A percentile compares a stretch with the other conserved stretches of the same genome.
Conservation (phyloP, 2,113 vertebrate species). For the Todiramphus saurophagus region DNA sequence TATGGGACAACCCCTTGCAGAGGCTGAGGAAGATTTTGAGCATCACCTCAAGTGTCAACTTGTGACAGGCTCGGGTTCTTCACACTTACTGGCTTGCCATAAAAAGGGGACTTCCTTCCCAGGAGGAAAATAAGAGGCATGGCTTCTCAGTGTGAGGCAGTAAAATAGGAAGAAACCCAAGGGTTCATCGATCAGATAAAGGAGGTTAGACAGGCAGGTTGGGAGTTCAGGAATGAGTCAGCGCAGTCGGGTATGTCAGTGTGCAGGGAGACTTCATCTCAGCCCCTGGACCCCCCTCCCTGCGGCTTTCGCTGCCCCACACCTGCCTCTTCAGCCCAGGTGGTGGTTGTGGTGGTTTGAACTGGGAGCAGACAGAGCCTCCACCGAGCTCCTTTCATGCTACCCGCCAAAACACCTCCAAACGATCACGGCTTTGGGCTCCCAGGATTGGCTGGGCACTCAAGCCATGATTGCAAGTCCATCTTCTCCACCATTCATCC, state of each 20-base stretch:
- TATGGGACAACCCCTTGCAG: not conserved
- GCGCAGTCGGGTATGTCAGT: not conserved
- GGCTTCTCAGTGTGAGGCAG: not conserved
- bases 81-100: not conserved
- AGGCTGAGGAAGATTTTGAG: not conserved
- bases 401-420: not conserved
- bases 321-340: not conserved
- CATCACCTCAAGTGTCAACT: fast-evolving
- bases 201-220: not conserved
- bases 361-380: not conserved
- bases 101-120: not conserved
- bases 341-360: not conserved
- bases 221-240: not conserved
- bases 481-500: not conserved
- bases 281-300: not conserved
- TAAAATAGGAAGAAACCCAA: not conserved
- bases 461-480: fast-evolving
- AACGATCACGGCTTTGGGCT: not conserved
- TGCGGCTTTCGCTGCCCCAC: not conserved
- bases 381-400: not conserved
- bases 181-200: not conserved
- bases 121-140: not conserved
- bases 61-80: not conserved
- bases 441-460: not conserved
- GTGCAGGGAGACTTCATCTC: fast-evolving